Base-by-base conservation (phyloP, 2,888 invertebrate genomes). In the Strigamia crassipes region DNA sequence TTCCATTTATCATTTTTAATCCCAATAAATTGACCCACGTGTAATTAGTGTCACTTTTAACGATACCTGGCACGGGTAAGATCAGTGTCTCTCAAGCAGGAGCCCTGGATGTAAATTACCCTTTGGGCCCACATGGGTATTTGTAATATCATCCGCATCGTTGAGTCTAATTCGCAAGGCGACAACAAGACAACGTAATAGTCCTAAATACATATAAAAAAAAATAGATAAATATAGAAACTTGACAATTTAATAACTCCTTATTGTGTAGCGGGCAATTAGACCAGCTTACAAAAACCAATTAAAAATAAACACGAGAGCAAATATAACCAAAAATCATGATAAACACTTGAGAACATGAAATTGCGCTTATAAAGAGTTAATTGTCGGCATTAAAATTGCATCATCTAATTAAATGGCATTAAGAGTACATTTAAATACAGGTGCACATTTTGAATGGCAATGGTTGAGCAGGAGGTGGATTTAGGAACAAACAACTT, bases 91-190 rank as follows among this genome's bases (percentile, higher is more conserved):
- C 98, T 97, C 84, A 98, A 90, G 86, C 97, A 98, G 38, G 98
- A 97, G 51, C 98, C 98, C 90, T 97, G 94, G 85, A 97, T 96
- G 89, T 97, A 99, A 87, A 98, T 97, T 82, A 99, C 98, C 84
- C 98, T 91, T 88, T 97, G 96, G 13, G 97, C 96, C 98, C 98
- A 98, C 86, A 97, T 95, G 10, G 98, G 98, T 84, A 91, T 90
- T 90, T 97, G 97, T 81, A 99, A 91, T 86, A 99, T 96, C 96
- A 98, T 97, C 86, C 97, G 91, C 96, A 98, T 98, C 23, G 96
- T 97, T 23, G 96, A 95, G 88, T 99, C 98, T 85, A 99, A 90
- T 88, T 99, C 99, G 94, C 96, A 97, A 0, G 99, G 99, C 15
- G 97, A 97, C 79, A 99, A 89, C 80, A 99, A 91, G 41, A 99